Conservation (phyloP, 2,113 vertebrate species). For the Oreochromis spilurus region DNA sequence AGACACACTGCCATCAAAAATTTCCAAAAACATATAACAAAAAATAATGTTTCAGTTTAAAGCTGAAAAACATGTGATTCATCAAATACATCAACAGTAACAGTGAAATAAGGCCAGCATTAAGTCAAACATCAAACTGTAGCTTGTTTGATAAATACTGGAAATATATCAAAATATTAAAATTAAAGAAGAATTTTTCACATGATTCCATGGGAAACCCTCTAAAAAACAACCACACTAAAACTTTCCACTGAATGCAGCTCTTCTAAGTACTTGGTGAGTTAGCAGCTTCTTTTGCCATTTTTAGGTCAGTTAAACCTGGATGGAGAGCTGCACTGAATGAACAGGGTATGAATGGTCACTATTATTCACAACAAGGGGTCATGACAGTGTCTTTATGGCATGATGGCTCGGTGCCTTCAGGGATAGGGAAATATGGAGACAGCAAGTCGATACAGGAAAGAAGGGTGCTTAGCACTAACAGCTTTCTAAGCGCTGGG, state of each 20-base stretch:
- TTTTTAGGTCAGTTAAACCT: background rate
- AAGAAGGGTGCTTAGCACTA: slow-evolving; percentile 49
- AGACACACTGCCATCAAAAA: background rate
- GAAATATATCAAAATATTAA: background rate
- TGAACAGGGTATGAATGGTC: background rate
- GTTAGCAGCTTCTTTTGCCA: background rate
- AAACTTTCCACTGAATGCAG: background rate
- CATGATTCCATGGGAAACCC: background rate
- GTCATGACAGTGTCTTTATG: slow-evolving; percentile 63
- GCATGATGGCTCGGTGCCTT: slow-evolving; percentile 42
- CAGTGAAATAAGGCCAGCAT: background rate
- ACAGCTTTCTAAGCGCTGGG: slow-evolving; percentile 42
- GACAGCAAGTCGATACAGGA: slow-evolving; percentile 67
- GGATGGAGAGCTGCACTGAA: background rate
- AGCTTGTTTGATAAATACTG: background rate
- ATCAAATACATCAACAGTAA: background rate
- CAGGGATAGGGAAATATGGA: slow-evolving; percentile 55
- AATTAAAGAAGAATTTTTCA: background rate
- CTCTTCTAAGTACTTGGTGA: background rate
- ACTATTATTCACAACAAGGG: background rate
- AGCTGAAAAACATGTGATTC: background rate
- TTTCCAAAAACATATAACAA: background rate
- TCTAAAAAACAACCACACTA: background rate
- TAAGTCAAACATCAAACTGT: background rate
- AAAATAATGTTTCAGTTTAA: background rate